phyloP scores from a whole-genome alignment of 2,888 invertebrate species.

The Portevinia maculata region DNA sequence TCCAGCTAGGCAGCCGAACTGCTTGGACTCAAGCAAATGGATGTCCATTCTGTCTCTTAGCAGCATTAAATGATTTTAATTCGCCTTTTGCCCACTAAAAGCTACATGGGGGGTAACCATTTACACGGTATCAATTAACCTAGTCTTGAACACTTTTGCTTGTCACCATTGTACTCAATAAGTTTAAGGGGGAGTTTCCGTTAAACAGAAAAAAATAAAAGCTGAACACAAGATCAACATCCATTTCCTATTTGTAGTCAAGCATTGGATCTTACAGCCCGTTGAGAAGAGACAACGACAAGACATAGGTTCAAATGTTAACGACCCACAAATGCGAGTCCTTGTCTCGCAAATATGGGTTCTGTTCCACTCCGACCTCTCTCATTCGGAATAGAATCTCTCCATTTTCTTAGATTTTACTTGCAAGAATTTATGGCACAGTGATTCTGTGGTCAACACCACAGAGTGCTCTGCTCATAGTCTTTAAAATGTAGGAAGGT shows the following conservation, averaged over 20 bases:
- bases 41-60: slow-evolving; percentile 42
- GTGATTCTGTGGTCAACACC: slow-evolving; percentile 55
- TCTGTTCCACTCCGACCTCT: slow-evolving; percentile 10
- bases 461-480: slow-evolving; percentile 15
- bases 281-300: background rate
- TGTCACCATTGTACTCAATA: slow-evolving; percentile 9
- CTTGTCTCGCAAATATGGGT: slow-evolving; percentile 14
- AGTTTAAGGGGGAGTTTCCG: background rate
- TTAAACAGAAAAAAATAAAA: slow-evolving; percentile 4
- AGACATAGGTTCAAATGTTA: slow-evolving; percentile 63
- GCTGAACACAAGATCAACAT: slow-evolving; percentile 50
- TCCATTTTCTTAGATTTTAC: slow-evolving; percentile 16
- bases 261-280: background rate
- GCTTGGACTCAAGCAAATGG: slow-evolving; percentile 34
- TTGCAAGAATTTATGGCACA: slow-evolving; percentile 52
- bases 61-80: slow-evolving; percentile 59
- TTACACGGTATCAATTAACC: slow-evolving; percentile 63
- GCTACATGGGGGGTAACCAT: slow-evolving; percentile 26
- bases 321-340: slow-evolving; percentile 53
- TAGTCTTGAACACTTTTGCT: slow-evolving; percentile 30
- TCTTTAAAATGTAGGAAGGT: background rate
- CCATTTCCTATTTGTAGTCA: slow-evolving; percentile 31
- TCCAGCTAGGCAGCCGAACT: background rate
- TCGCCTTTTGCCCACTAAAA: slow-evolving; percentile 32
- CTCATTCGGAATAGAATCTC: background rate